Base-by-base conservation (phyloP, 1,140 invertebrate genomes). In the Helicoverpa zea region DNA sequence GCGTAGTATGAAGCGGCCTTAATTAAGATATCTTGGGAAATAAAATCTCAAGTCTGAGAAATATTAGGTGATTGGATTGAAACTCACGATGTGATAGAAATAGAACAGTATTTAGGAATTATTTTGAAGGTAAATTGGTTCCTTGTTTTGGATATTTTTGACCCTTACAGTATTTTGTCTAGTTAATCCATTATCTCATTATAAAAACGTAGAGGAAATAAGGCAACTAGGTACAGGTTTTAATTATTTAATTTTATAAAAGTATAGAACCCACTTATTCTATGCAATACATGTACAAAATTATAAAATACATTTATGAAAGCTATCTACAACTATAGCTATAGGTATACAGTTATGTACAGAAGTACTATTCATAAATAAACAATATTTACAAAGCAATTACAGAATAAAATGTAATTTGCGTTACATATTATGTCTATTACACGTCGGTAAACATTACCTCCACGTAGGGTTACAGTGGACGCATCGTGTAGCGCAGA, bases 1-100 rank as follows among this genome's bases (percentile, higher is more conserved):
- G 70, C 83, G 74, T 78, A 74, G 86, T 87, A 82, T 86, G 84
- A 90, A 90, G 87, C 84, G 85, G 82, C 80, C 89, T 94, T 92
- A 93, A 92, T 92, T 94, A 94, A 94, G 88, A 89, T 90, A 94
- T 92, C 91, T 91, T 90, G 89, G 89, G 89, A 91, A 90, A 94
- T 92, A 89, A 88, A 92, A 83, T 91, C 84, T 88, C 84, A 84
- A 82, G 83, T 83, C 77, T 83, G 81, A 89, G 87, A 91, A 91
- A 92, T 90, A 91, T 91, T 90, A 89, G 4, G 49, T 49, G 70
- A 18, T 35, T 70, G 81, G 73, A 82, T 78, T 59, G 35, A 43
- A 43, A 7, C 35, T 43, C 35, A 43, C 35, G 35, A 7, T 43
- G 35, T 5, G 35, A 43, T 43, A 7, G 7, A 43, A 43, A 43